Base-by-base conservation (phyloP, 1,140 invertebrate genomes). In the Mactra quadrangularis region DNA sequence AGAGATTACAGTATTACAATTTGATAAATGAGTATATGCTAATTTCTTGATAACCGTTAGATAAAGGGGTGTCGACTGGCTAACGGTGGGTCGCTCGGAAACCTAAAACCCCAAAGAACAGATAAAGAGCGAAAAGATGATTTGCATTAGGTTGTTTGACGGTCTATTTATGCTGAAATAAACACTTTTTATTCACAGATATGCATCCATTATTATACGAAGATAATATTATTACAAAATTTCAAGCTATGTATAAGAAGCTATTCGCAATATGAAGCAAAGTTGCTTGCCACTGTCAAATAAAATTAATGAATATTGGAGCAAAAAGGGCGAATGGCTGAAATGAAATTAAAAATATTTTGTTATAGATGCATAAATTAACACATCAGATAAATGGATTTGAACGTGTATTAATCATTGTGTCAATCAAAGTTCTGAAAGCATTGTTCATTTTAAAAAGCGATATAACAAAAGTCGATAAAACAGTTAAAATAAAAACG, bases 21-120 rank as follows among this genome's bases (percentile, higher is more conserved):
- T 66, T 78, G 76, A 78, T 66, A 64, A 68, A 78, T 78, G 76
- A 78, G 76, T 25, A 45, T 78, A 78, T 78, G 76, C 64, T 55
- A 78, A 78, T 78, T 78, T 66, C 17, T 27, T 19, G 76, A 78
- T 78, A 78, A 78, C 29, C 35, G 41, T 53, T 33, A 47, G 76
- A 66, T 68, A 78, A 68, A n/a, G n/a, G 13, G 38, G 62, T 52
- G 41, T 78, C 6, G 50, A 3, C 19, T 68, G 64, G 45, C 76
- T 66, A 55, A 78, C 60, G 64, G 76, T 22, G 15, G 52, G 19
- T 7, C 64, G 31, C 11, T 11, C 33, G 38, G 76, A 66, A 78
- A 78, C 22, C 13, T 19, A 33, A 76, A 52, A 3, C 57, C 57
- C 25, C 38, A 25, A 9, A 9, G 27, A 19, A 47, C 31, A 76